Conservation (phyloP, 2,113 vertebrate genomes). For the Aegithalos caudatus region DNA sequence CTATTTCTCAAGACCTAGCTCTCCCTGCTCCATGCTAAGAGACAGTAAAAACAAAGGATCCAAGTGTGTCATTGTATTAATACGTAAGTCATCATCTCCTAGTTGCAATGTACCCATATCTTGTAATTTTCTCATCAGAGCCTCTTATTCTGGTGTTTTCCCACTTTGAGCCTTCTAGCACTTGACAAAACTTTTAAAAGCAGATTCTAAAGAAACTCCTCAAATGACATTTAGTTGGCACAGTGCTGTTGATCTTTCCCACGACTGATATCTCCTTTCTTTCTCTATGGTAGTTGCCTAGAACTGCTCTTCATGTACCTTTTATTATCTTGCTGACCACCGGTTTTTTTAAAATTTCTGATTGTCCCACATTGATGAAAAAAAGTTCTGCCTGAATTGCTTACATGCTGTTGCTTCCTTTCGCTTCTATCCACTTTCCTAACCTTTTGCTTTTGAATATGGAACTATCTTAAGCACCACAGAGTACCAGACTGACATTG, state of each 20-base stretch:
- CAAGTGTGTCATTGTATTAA: background rate
- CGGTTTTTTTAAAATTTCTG: background rate
- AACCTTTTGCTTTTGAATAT: background rate
- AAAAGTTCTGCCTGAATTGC: background rate
- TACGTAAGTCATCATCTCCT: background rate
- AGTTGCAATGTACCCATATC: background rate
- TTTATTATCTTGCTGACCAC: background rate
- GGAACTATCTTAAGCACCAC: background rate
- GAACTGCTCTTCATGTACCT: background rate
- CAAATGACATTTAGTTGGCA: background rate
- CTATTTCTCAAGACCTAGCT: background rate
- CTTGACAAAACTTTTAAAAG: background rate
- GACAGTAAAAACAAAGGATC: background rate
- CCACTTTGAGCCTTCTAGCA: background rate
- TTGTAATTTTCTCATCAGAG: background rate
- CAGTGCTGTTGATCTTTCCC: background rate
- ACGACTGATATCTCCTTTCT: rapidly evolving
- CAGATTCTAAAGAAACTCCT: background rate
- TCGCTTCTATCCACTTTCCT: background rate
- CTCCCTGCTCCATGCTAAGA: background rate
- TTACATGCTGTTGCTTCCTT: background rate
- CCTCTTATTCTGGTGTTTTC: background rate
- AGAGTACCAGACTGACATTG: background rate
- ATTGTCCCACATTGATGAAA: background rate
- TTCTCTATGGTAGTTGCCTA: background rate